Evolutionary conservation across 2,113 vertebrate genomes (phyloP), one percentile per base, ranked within the genome.

Genomic region (Elephantulus edwardii): DNA sequence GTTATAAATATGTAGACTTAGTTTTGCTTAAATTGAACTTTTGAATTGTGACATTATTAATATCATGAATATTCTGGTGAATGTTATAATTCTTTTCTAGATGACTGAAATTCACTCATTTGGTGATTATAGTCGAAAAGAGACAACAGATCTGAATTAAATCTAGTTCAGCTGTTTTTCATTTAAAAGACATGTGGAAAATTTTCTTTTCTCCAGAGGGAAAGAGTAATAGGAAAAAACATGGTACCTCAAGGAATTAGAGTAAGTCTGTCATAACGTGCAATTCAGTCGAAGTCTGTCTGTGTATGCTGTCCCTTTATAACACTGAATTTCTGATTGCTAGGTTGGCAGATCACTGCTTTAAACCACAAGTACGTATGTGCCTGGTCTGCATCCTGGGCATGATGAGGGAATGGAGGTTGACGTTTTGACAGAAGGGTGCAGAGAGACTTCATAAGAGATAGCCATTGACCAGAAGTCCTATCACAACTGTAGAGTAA

Each of bases 101-200:
- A 95, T 89, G 92, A 85, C 68, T 83, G 76, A 93, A 96, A 95
- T 92, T 95, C 71, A 83, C 91, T 93, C 71, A 83, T 94, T 96
- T 93, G 95, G 79, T 93, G 75, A 93, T 95, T 95, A 92, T 92
- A 95, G 95, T 94, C 96, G 91, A 60, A 91, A 95, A 95, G 84
- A 95, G 58, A 75, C n/a, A n/a, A 95, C 91, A 92, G 93, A 92
- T 79, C 89, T 83, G 94, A 95, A 96, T 96, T 95, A 92, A 96
- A 95, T 94, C 89, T 89, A 92, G 92, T 94, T 96, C 93, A 95
- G 83, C 95, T 96, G 94, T 90, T 95, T 96, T 95, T 93, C 94
- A 93, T 94, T 93, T 91, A 91, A 94, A 88, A 92, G 82, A 44
- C 93, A 91, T 96, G 86, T 90, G 88, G 88, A 72, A 92, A 92